Evolutionary conservation across 2,113 vertebrate genomes (phyloP).

Genomic region (human (Homo sapiens)): GRCh38 chr17:10106001-10106500

Average conservation of each 20-base stretch:
- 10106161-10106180: neutral
- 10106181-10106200: constrained; percentile 28
- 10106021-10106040: neutral
- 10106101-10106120: neutral
- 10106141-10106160: neutral
- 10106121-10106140: neutral
- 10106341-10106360: neutral
- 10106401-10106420: neutral
- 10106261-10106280: constrained; percentile 45
- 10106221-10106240: neutral
- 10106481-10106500: neutral
- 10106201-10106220: neutral
- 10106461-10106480: neutral
- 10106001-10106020: too few species aligned
- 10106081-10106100: neutral
- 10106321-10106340: constrained; percentile 12
- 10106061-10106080: neutral
- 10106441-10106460: neutral
- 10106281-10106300: neutral
- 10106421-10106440: neutral
- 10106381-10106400: neutral
- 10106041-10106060: neutral
- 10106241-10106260: neutral
- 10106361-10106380: neutral
- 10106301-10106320: neutral